A percentile compares a stretch with the other conserved stretches of the same genome.
These are phyloP conservation scores for Neodon shergylaensis DNA, from an alignment of 2,113 vertebrate genomes.

Conservation along the genomic window DNA sequence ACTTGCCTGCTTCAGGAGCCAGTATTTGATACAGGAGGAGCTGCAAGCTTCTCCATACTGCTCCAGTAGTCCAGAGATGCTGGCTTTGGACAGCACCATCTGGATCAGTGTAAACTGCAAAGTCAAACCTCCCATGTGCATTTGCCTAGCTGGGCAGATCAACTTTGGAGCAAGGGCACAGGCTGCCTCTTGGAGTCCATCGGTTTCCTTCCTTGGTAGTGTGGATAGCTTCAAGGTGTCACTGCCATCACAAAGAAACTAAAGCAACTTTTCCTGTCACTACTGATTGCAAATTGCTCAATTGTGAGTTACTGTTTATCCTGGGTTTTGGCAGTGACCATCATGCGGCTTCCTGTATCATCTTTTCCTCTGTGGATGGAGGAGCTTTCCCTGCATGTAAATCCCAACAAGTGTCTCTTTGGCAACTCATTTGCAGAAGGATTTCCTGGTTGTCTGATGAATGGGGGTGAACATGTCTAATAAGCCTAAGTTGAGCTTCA, in stretches of 20 bases:
- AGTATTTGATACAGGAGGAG: constrained; percentile 53
- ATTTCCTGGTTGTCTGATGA: constrained; percentile 61
- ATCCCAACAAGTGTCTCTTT: constrained; percentile 66
- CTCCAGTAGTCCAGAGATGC: constrained; percentile 53
- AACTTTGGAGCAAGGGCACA: constrained; percentile 56
- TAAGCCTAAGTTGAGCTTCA: constrained; percentile 22
- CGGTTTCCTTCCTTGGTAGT: constrained; percentile 56
- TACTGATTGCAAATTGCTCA: constrained; percentile 5
- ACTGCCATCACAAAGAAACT: background rate
- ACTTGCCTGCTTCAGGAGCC: constrained; percentile 62
- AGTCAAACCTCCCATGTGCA: constrained; percentile 29
- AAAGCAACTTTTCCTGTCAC: constrained; percentile 56
- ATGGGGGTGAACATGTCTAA: background rate
- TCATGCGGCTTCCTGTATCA: constrained; percentile 33
- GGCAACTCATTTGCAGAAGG: constrained; percentile 46
- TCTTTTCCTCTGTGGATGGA: constrained; percentile 50
- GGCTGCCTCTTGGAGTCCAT: constrained; percentile 27
- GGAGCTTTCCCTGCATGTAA: constrained; percentile 54
- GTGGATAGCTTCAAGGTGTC: constrained; percentile 7
- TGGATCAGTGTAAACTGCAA: constrained; percentile 54
- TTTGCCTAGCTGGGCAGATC: constrained; percentile 21
- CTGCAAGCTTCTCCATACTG: constrained; percentile 51
- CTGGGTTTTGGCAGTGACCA: constrained; percentile 38
- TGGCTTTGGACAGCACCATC: constrained; percentile 64
- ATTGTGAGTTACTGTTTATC: constrained; percentile 68